Evolutionary conservation across 2,797 vertebrate species (phyloP).

Genomic region (Poliocrania exsul): DNA sequence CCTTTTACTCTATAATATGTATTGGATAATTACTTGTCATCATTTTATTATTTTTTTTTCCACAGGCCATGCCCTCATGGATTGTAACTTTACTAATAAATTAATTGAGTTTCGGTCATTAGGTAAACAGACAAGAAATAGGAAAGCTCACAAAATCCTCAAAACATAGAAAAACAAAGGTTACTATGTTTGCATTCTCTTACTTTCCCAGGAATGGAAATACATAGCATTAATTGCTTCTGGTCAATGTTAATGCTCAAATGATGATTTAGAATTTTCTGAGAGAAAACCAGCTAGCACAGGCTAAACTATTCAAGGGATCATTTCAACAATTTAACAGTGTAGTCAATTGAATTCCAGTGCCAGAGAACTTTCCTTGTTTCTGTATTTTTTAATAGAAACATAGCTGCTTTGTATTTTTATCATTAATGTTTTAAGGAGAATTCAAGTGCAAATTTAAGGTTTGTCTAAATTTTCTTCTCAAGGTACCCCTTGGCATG

Average conservation of each 20-base stretch:
- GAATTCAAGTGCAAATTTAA: neutral
- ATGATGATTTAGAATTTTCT: neutral
- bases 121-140: neutral
- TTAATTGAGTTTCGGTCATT: neutral
- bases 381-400: neutral
- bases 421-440: neutral
- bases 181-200: neutral
- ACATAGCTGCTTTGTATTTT: neutral
- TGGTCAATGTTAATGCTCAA: neutral
- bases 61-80: neutral
- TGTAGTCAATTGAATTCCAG: neutral
- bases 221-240: neutral
- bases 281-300: neutral
- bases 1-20: neutral
- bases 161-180: accelerated
- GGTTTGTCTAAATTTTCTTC: neutral
- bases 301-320: neutral
- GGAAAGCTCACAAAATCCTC: neutral
- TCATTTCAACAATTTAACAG: neutral
- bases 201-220: neutral
- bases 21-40: neutral
- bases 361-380: neutral
- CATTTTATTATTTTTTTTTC: neutral
- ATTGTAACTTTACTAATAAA: neutral
- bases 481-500: neutral